phyloP scores from a whole-genome alignment of 2,113 vertebrate species.

The Thymallus thymallus region DNA sequence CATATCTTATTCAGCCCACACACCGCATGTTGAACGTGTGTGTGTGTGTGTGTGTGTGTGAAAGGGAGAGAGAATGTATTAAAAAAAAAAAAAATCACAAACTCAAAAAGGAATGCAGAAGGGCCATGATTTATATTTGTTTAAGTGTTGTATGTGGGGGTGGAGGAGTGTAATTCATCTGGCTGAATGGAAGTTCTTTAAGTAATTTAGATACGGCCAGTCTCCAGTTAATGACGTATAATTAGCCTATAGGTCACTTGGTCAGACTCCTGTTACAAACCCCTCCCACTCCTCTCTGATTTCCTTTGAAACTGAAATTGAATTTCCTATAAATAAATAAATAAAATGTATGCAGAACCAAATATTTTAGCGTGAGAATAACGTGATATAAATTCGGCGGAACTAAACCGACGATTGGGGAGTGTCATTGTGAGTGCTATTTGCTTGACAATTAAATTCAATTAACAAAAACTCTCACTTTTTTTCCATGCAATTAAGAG shows the following conservation, averaged over 20 bases:
- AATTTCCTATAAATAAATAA: conserved; percentile 88
- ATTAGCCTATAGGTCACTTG: conserved; percentile 89
- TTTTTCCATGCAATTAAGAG: background rate
- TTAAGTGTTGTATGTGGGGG: conserved; percentile 59
- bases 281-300: conserved; percentile 84
- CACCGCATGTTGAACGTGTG: conserved; percentile 24
- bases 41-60: conserved; percentile 14
- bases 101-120: conserved; percentile 17
- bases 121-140: conserved; percentile 50
- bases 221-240: conserved; percentile 95
- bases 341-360: conserved; percentile 82
- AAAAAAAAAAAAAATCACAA: conserved; percentile 23
- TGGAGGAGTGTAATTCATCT: conserved; percentile 70
- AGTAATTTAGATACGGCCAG: conserved; percentile 87
- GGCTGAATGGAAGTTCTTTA: conserved; percentile 78
- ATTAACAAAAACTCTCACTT: conserved; percentile 8
- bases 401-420: conserved; percentile 5
- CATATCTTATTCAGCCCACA: conserved; percentile 18
- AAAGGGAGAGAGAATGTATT: background rate
- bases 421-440: conserved; percentile 1
- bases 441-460: background rate
- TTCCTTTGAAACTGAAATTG: conserved; percentile 89
- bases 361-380: conserved; percentile 39
- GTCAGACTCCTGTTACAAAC: conserved; percentile 89
- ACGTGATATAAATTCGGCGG: conserved; percentile 7